Evolutionary conservation across 2,797 vertebrate genomes (phyloP).

Genomic region (Delichon dasypus): DNA sequence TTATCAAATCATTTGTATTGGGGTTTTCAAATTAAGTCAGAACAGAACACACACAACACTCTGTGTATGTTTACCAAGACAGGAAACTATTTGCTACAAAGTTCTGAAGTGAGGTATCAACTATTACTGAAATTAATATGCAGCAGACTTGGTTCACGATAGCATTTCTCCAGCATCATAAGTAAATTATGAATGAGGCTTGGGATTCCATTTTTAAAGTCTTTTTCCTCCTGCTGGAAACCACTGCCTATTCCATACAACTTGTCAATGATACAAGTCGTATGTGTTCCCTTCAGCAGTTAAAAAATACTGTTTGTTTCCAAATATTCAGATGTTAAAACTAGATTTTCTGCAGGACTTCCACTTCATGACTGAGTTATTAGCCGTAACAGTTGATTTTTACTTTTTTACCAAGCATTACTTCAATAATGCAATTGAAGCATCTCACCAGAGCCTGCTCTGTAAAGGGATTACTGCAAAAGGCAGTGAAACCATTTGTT

Average conservation of each 20-base stretch:
- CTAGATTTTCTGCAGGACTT: background rate
- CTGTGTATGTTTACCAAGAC: background rate
- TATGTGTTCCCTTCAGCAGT: background rate
- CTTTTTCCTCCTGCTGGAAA: background rate
- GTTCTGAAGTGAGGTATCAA: conserved; percentile 12
- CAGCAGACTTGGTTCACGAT: background rate
- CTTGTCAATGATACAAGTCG: background rate
- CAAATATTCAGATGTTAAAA: background rate
- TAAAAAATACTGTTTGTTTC: background rate
- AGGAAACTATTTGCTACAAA: conserved; percentile 1
- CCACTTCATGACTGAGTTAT: background rate
- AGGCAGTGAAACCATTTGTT: background rate
- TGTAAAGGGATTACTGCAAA: background rate
- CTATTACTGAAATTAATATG: conserved; percentile 14
- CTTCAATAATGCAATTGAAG: background rate
- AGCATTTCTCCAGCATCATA: conserved; percentile 9
- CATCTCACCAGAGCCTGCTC: background rate
- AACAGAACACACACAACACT: background rate
- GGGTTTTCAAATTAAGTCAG: background rate
- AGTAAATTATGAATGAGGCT: background rate
- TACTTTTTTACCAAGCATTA: background rate
- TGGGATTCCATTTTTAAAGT: conserved; percentile 14
- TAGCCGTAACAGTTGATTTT: background rate
- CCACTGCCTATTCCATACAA: background rate
- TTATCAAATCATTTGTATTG: background rate